These are phyloP conservation scores for Dryoscopus gambensis DNA, from an alignment of 2,113 vertebrate genomes.

Conservation along the genomic window DNA sequence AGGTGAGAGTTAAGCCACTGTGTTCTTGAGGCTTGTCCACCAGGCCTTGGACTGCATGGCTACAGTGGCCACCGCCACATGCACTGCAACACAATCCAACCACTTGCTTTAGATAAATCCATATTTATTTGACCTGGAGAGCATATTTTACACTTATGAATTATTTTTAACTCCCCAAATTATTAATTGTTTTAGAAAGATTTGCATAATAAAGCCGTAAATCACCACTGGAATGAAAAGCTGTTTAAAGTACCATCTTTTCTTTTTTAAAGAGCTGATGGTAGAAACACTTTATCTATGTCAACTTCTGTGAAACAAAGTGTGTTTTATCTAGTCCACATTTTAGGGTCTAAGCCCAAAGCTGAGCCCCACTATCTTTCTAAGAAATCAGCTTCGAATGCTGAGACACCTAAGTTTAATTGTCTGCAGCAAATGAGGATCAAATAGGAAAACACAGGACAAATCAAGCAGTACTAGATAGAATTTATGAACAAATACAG, in stretches of 20 bases:
- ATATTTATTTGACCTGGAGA: not conserved
- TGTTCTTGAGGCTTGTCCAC: too few species aligned
- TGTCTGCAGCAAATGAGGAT: not conserved
- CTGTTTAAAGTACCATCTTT: not conserved
- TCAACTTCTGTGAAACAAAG: not conserved
- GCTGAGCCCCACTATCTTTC: not conserved
- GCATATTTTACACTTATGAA: not conserved
- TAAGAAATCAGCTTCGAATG: not conserved
- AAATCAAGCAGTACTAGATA: not conserved
- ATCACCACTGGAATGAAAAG: not conserved
- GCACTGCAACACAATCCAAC: too few species aligned
- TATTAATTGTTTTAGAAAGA: not conserved
- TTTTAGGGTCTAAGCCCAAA: not conserved
- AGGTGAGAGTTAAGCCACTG: too few species aligned
- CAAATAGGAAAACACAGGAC: not conserved
- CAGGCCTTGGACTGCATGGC: too few species aligned
- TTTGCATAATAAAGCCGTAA: accelerated
- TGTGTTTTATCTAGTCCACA: not conserved
- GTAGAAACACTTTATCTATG: not conserved
- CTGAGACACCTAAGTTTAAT: not conserved
- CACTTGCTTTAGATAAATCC: not conserved
- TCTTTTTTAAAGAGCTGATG: not conserved
- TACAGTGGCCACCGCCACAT: too few species aligned
- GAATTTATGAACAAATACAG: not conserved
- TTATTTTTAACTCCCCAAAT: not conserved